Evolutionary conservation across 2,797 vertebrate genomes (phyloP), one percentile per base, ranked within the genome.

Genomic region (Lerista edwardsae): DNA sequence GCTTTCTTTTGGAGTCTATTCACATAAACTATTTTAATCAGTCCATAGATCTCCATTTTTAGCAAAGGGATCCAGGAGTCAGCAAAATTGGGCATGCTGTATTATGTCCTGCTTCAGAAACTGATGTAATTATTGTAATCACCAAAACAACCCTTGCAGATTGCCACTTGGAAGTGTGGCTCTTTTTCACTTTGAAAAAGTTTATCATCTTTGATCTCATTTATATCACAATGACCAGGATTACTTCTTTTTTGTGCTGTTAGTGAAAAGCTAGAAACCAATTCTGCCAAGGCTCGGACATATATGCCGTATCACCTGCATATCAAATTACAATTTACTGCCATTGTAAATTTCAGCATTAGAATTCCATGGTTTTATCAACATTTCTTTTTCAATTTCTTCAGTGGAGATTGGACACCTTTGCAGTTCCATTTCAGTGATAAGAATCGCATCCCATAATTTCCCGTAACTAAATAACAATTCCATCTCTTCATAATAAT

Each of bases 391-490:
- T 47, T 12, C 27, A 31, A 1, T 4, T 6, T 34, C 34, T 41
- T 57, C 34, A 31, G 27, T 36, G 27, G 10, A 6, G 11, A 39
- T 34, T 55, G 44, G 21, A 23, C 21, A 59, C 21, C 21, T 59
- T 23, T 59, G 21, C 21, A 59, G 57, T 62, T 68, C 25, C 67
- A 71, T 41, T 71, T 29, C 23, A 59, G 31, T 59, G 27, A 17
- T 25, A 71, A 75, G 73, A 29, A 10, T 55, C 17, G 12, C 15
- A 55, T 5, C 61, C 39, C 47, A 29, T 57, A 64, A n/a, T 41
- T 77, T 84, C 36, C 36, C 65, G 19, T 75, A 62, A 62, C 47
- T 55, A 74, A 75, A 64, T 23, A 74, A 72, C 15, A 80, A 74
- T 67, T 68, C 21, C 31, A 19, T 67, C 71, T 14, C 23, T 80